Percentiles rank a stretch among this genome's conserved stretches.
These are phyloP conservation scores for Squalus acanthias DNA, from an alignment of 2,797 vertebrate species.

Conservation along the genomic window DNA sequence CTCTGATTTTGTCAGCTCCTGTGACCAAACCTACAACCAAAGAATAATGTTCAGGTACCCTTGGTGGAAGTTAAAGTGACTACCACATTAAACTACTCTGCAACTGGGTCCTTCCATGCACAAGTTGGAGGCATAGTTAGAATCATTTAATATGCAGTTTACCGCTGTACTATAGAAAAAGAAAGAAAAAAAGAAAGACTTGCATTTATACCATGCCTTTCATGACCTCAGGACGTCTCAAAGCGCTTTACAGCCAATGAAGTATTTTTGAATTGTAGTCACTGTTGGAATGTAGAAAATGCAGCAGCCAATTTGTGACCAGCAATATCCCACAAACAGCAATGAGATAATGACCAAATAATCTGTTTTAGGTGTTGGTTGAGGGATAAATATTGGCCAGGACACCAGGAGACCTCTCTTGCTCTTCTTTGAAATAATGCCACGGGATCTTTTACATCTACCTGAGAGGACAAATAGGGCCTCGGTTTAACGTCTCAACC, in stretches of 20 bases:
- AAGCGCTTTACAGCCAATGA: background rate
- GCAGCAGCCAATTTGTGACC: background rate
- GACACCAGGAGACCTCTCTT: background rate
- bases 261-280: background rate
- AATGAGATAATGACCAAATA: background rate
- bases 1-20: background rate
- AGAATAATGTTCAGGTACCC: background rate
- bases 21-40: background rate
- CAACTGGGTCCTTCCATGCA: background rate
- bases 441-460: background rate
- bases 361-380: background rate
- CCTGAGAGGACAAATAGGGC: background rate
- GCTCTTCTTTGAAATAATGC: background rate
- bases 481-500: background rate
- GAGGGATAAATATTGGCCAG: background rate
- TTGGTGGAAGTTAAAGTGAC: background rate
- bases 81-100: background rate
- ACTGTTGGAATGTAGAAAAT: background rate
- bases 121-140: background rate
- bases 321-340: background rate
- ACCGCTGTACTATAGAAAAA: background rate
- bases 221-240: background rate
- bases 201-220: background rate
- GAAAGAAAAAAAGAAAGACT: too few relatives aligned
- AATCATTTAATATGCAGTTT: background rate